Evolutionary conservation across 2,797 vertebrate genomes (phyloP), one percentile per base, ranked within the genome.

Genomic region (Microctenopoma stevenorrisi): DNA sequence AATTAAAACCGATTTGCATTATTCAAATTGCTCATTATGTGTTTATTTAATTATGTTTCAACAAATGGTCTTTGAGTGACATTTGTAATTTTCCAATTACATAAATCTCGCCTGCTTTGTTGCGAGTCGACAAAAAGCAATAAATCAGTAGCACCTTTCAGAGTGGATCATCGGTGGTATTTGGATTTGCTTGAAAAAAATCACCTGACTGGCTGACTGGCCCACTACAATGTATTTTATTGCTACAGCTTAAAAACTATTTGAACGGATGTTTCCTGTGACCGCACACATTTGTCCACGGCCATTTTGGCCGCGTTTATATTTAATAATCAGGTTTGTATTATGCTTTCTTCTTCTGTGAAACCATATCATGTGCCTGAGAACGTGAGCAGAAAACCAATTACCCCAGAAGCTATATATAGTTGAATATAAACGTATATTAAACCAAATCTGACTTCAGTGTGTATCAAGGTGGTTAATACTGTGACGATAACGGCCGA

Each of bases 381-480:
- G 37, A 64, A 86, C 55, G 49, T 84, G 76, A 81, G 60, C 43
- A 4, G 72, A 68, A 37, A 64, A 47, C 37, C 72, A 82, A 83
- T 79, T 63, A 78, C 50, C 67, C 56, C 12, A 1, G 25, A 30
- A 81, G 50, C 59, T 46, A 64, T 67, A 63, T 44, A 40, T 64
- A 40, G 26, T 47, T 26, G 62, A 57, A 72, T 59, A 49, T 49
- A 48, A 68, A 66, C 14, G 61, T 62, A 62, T 60, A 66, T 75
- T 77, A 61, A 90, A 86, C 58, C 68, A 68, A 56, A 81, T 78
- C 52, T 71, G 81, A 86, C 71, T 18, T 51, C 25, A 5, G 52
- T 57, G 64, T 61, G 73, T 65, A 86, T 86, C 84, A 80, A 69
- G 61, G 58, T 82, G 86, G 59, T 76, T 83, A 79, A 88, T 65